phyloP scores from a whole-genome alignment of 2,888 invertebrate genomes.

The Sinohyriopsis cumingii region DNA sequence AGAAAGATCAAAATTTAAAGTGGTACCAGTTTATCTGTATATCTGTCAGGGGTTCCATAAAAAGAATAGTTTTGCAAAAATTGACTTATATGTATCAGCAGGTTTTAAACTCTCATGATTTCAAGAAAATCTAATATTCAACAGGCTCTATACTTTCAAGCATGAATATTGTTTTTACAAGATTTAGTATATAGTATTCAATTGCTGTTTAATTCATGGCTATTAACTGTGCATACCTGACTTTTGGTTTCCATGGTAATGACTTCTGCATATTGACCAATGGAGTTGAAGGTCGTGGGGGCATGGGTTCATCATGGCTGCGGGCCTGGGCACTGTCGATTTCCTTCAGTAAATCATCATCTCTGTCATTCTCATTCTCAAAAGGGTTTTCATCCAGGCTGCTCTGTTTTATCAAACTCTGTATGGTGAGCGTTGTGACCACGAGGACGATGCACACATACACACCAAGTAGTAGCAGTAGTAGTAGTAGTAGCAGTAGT shows the following conservation, averaged over 20 bases:
- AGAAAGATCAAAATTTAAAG: too few species aligned
- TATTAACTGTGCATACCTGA: conserved; percentile 71
- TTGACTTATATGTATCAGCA: too few species aligned
- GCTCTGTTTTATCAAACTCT: conserved; percentile 91
- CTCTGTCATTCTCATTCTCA: conserved; percentile 79
- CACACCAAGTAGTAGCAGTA: conserved; percentile 21
- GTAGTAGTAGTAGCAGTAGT: conserved; percentile 12
- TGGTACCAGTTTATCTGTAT: too few species aligned
- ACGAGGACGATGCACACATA: conserved; percentile 28
- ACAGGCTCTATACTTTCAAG: too few species aligned
- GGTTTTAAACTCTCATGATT: too few species aligned
- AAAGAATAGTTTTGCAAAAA: too few species aligned
- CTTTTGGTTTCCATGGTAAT: conserved; percentile 97
- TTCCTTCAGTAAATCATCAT: conserved; percentile 81
- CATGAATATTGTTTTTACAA: too few species aligned
- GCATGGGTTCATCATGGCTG: conserved; percentile 79
- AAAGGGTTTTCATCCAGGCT: conserved; percentile 87
- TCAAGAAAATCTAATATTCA: too few species aligned
- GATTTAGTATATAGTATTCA: too few species aligned
- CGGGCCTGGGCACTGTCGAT: conserved; percentile 92
- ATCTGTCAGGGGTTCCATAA: too few species aligned
- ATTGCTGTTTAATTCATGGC: too few species aligned
- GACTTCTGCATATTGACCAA: conserved; percentile 73
- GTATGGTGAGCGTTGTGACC: conserved; percentile 43
- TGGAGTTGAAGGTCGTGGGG: conserved; percentile 78